Conservation (phyloP, 2,113 vertebrate species). For the Piaya cayana region DNA sequence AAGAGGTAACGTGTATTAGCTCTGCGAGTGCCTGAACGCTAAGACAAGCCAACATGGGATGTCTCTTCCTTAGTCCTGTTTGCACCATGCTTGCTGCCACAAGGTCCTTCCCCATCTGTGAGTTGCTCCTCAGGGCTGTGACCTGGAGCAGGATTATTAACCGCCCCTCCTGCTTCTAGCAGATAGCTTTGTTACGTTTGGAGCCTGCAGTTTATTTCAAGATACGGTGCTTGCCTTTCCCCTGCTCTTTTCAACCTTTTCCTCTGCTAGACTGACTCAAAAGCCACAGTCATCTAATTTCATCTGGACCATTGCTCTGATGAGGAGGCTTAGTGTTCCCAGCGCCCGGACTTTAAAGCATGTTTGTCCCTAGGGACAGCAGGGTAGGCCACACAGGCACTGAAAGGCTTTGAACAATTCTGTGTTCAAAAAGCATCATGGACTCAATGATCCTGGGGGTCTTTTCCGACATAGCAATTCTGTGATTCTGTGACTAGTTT, state of each 20-base stretch:
- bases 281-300: neutral
- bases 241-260: neutral
- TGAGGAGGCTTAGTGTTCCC: neutral
- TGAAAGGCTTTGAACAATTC: neutral
- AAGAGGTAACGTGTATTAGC: neutral
- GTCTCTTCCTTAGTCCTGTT: neutral
- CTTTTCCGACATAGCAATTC: no score
- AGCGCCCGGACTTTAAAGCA: fast-evolving
- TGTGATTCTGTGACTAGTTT: no score
- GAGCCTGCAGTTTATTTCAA: neutral
- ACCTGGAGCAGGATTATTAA: neutral
- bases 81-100: neutral
- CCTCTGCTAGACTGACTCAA: neutral
- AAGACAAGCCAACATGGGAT: fast-evolving
- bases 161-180: neutral
- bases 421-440: no score
- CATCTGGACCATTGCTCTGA: neutral
- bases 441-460: no score
- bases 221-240: neutral
- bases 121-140: neutral
- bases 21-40: fast-evolving
- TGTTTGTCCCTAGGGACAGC: neutral
- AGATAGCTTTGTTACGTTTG: neutral
- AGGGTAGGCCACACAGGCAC: neutral
- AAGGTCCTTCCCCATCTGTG: neutral